Percentiles rank a stretch among this genome's conserved stretches.
phyloP scores from a whole-genome alignment of 2,888 invertebrate genomes.

The Pyrochroa serraticornis region DNA sequence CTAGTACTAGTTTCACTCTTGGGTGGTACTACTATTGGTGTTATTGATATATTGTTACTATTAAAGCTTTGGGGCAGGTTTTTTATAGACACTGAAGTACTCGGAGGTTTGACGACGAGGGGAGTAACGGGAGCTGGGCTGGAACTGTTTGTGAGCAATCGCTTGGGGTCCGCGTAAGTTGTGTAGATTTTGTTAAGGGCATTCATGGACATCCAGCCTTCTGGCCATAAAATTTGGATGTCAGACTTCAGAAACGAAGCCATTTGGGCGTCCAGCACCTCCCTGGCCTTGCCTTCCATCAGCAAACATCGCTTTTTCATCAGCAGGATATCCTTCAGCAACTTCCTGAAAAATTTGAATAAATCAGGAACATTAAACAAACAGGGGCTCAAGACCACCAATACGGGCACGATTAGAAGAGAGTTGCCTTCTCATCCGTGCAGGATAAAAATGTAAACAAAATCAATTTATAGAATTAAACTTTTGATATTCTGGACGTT shows the following conservation, averaged over 20 bases:
- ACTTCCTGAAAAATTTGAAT: conserved; percentile 45
- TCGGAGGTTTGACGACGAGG: background rate
- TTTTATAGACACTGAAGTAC: conserved; percentile 4
- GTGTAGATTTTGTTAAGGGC: conserved; percentile 50
- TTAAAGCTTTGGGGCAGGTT: conserved; percentile 26
- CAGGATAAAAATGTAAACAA: no score
- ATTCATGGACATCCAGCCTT: conserved; percentile 62
- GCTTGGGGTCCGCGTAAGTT: conserved; percentile 22
- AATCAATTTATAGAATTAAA: no score
- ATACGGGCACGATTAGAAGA: background rate
- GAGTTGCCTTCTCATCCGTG: no score
- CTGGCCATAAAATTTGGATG: conserved; percentile 62
- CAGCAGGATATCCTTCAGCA: conserved; percentile 50
- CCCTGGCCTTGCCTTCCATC: conserved; percentile 56
- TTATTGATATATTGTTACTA: conserved; percentile 29
- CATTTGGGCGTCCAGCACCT: conserved; percentile 60
- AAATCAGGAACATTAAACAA: background rate
- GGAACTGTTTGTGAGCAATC: conserved; percentile 9
- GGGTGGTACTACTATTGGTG: conserved; percentile 18
- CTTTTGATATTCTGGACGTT: no score
- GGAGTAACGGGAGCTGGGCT: background rate
- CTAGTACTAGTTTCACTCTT: conserved; percentile 16
- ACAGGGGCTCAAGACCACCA: background rate
- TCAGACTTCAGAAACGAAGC: conserved; percentile 58
- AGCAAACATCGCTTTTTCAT: conserved; percentile 51